Percentiles rank a stretch among this genome's conserved stretches.
Conservation (phyloP, 2,113 vertebrate species). For the Oncorhynchus masou region DNA sequence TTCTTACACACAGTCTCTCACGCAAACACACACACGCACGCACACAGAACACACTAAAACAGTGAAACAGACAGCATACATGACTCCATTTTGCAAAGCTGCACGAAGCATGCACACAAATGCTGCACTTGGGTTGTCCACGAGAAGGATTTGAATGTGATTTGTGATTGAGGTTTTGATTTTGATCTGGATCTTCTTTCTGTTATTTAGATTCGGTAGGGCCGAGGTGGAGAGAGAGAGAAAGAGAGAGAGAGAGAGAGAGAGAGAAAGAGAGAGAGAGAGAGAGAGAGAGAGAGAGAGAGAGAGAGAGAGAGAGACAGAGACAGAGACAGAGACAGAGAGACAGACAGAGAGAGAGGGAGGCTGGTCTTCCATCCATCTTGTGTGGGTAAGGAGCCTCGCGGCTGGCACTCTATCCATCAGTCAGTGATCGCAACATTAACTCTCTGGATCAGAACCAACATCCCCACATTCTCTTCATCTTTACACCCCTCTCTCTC, state of each 20-base stretch:
- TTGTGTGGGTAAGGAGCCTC: constrained; percentile 66
- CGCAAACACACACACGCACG: constrained; percentile 26
- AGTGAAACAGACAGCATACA: not conserved
- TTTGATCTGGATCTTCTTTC: constrained; percentile 29
- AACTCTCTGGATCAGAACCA: constrained; percentile 78
- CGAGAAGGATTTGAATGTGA: constrained; percentile 24
- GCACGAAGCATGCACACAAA: not conserved
- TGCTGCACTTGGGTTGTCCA: constrained; percentile 15
- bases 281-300: too few species aligned
- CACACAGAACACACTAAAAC: not conserved
- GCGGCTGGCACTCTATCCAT: constrained; percentile 72
- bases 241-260: too few species aligned
- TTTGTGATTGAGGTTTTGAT: constrained; percentile 44
- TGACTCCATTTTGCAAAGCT: not conserved
- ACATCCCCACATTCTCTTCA: constrained; percentile 65
- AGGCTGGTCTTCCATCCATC: constrained; percentile 60
- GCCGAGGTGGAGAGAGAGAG: not conserved
- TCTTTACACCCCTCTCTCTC: constrained; percentile 42
- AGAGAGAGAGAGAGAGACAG: too few species aligned
- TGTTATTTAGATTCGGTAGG: not conserved
- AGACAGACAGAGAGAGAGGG: constrained; percentile 19
- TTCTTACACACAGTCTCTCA: constrained; percentile 18
- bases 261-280: too few species aligned
- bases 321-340: not conserved
- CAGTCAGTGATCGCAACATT: constrained; percentile 77